Evolutionary conservation across 92 coral and sea anemone species (phyloP).

Genomic region (Phenganax stokvisi): DNA sequence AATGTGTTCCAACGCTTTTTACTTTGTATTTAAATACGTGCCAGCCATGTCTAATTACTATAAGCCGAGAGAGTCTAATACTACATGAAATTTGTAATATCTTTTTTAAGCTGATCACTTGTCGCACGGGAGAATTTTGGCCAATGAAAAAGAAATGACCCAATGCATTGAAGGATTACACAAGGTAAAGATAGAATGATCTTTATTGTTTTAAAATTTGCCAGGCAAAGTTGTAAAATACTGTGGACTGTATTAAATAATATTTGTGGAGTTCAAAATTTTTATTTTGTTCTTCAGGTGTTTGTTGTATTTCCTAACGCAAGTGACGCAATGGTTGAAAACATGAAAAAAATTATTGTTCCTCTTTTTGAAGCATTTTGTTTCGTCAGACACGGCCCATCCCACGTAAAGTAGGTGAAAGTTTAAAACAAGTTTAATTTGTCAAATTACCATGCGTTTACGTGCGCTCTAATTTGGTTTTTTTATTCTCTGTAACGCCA

Average conservation of each 20-base stretch:
- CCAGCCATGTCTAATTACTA: too few relatives aligned
- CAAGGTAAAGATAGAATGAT: constrained; percentile 47
- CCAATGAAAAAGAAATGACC: constrained; percentile 54
- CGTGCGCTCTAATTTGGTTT: too few relatives aligned
- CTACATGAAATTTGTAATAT: too few relatives aligned
- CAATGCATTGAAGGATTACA: constrained; percentile 66
- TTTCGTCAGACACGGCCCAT: constrained; percentile 71
- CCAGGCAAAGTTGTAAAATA: not conserved
- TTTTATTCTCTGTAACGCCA: too few relatives aligned
- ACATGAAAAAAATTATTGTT: constrained; percentile 50
- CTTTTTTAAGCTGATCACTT: not conserved
- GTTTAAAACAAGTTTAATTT: not conserved
- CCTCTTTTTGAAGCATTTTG: constrained; percentile 88
- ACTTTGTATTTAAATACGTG: too few relatives aligned
- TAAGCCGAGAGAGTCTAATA: too few relatives aligned
- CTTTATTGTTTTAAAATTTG: not conserved
- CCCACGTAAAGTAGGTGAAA: constrained; percentile 64
- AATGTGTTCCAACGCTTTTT: too few relatives aligned
- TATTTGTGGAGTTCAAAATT: not conserved
- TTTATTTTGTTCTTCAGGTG: constrained; percentile 38
- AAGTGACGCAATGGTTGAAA: constrained; percentile 12
- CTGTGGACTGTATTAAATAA: not conserved
- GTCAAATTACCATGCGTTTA: not conserved
- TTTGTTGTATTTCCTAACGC: constrained; percentile 65
- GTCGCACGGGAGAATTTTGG: constrained; percentile 28